Percentiles rank a stretch among this genome's conserved stretches.
Evolutionary conservation across 2,888 invertebrate species (phyloP).

Genomic region (Linnaemya vulpina): DNA sequence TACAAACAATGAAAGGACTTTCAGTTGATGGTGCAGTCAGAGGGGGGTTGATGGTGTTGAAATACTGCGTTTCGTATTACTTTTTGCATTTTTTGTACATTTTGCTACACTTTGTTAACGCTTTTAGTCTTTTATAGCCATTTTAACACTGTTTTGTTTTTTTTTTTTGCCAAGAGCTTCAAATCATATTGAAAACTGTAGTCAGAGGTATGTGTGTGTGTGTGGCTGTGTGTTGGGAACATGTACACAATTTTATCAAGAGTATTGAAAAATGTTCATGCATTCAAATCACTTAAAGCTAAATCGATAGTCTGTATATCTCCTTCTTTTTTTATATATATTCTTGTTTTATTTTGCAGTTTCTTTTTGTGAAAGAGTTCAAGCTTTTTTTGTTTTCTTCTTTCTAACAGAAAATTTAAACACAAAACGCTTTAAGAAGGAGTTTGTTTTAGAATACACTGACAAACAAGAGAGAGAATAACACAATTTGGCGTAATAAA

Average conservation of each 20-base stretch:
- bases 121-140: not conserved
- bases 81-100: not conserved
- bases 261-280: conserved; percentile 32
- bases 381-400: not conserved
- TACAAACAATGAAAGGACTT: not conserved
- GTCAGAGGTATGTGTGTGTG: not conserved
- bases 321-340: not conserved
- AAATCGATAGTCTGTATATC: conserved; percentile 50
- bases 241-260: not conserved
- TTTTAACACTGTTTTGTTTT: not conserved
- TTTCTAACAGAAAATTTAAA: no score
- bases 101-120: not conserved
- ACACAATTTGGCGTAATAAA: no score
- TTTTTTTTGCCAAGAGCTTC: not conserved
- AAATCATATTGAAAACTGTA: not conserved
- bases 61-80: not conserved
- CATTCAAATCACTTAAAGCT: conserved; percentile 66
- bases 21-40: not conserved
- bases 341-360: not conserved
- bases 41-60: not conserved
- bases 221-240: not conserved
- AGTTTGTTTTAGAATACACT: no score
- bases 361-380: not conserved
- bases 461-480: no score
- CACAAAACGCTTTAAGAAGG: not conserved